Conservation (phyloP, 1,140 invertebrate genomes). For the Megalopta genalis region DNA sequence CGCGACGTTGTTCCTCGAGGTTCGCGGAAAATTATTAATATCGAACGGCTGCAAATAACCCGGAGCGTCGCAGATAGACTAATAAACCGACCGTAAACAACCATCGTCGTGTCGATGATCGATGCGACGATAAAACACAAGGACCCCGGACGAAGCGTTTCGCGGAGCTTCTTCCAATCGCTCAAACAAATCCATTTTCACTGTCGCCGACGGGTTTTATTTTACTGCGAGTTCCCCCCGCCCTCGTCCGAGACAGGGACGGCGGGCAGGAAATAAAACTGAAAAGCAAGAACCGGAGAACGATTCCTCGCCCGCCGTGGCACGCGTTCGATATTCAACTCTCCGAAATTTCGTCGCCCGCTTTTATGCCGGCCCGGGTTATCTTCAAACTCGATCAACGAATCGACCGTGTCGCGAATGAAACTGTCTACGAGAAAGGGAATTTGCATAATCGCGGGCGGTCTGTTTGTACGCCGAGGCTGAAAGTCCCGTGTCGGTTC, state of each 20-base stretch:
- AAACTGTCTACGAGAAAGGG: neutral
- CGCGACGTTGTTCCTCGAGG: too few species aligned
- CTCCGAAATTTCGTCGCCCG: neutral
- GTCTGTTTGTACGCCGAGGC: neutral
- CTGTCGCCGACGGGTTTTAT: neutral
- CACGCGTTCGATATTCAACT: neutral
- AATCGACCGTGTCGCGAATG: too few species aligned
- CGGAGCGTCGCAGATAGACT: neutral
- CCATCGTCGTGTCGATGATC: neutral
- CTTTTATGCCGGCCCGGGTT: neutral
- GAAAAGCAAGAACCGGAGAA: neutral
- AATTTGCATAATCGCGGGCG: neutral
- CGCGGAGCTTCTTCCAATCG: neutral
- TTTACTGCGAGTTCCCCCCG: neutral
- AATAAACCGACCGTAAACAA: neutral
- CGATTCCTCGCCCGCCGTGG: neutral
- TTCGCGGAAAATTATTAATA: too few species aligned
- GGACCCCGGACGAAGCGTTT: neutral
- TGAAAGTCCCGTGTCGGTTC: too few species aligned
- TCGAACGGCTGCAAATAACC: neutral
- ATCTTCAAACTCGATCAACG: neutral
- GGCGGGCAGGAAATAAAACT: neutral
- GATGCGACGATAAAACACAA: neutral
- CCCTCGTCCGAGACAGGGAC: too few species aligned
- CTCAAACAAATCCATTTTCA: neutral